A percentile compares a stretch with the other conserved stretches of the same genome.
These are phyloP conservation scores for Falco novaeseelandiae DNA, from an alignment of 2,797 vertebrate genomes.

Conservation along the genomic window DNA sequence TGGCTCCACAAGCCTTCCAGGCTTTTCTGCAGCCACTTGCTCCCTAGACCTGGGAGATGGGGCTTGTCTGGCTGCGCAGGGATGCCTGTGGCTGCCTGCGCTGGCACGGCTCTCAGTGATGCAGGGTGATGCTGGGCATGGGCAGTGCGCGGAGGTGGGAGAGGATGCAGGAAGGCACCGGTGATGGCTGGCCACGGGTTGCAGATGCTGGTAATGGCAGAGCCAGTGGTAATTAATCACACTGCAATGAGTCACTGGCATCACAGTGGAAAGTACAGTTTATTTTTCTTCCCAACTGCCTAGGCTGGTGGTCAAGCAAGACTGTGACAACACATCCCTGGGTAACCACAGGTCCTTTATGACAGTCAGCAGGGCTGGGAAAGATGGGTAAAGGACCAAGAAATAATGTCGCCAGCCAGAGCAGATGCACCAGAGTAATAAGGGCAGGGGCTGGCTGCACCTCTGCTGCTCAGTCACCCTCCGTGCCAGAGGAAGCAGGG, in stretches of 20 bases:
- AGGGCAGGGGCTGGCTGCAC: not conserved
- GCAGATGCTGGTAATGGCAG: accelerated
- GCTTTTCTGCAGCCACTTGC: not conserved
- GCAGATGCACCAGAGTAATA: not conserved
- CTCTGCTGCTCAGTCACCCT: not conserved
- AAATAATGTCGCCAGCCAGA: not conserved
- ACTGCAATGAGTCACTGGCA: accelerated
- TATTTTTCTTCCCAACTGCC: not conserved
- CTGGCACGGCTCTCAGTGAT: accelerated
- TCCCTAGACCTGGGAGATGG: not conserved
- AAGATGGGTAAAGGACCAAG: not conserved
- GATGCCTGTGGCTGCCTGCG: accelerated
- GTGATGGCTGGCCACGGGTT: not conserved
- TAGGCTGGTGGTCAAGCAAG: not conserved
- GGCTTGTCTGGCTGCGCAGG: accelerated
- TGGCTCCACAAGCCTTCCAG: not conserved
- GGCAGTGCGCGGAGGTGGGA: accelerated
- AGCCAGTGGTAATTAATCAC: not conserved
- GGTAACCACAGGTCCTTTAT: not conserved
- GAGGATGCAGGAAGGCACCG: not conserved
- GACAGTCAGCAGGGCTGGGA: accelerated
- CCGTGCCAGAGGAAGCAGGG: not conserved
- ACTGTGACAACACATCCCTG: accelerated
- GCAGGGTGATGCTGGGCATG: accelerated
- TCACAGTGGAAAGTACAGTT: not conserved